Base-by-base conservation (phyloP, 2,113 vertebrate species). In the Tapirus terrestris region DNA sequence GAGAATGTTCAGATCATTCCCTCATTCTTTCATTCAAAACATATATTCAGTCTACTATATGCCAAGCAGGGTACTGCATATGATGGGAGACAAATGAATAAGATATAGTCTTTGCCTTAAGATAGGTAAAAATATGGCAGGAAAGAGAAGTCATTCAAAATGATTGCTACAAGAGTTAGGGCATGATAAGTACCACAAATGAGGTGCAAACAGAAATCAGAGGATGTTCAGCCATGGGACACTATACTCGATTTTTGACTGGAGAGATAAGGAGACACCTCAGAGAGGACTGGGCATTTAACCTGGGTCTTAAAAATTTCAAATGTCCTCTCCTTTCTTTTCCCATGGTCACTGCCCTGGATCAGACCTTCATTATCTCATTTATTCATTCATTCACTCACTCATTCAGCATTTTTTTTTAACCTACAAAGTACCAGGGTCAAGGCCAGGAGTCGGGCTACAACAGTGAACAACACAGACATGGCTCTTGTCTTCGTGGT, bases 1-100 rank as follows among this genome's bases (percentile, higher is more conserved):
- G 5, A 43, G 96, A 94, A 31, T 89, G 2, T 53, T 96, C 53
- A 63, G 12, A 45, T 82, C 25, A 53, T 58, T 56, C 18, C 20
- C 6, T 90, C 63, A 56, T 77, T 81, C 39, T 90, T 94, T 81
- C 27, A 89, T 76, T 94, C 70, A 89, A 90, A 88, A 72, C 7
- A 76, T 84, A 58, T 94, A 56, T 91, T 91, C 23, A 29, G 20
- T 68, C 43, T 89, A 20, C 25, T 39, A 2, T 63, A 43, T 72
- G 7, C 51, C 56, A 93, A 51, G 21, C 36, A 70, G 53, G 20
- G 1, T 80, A 48, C 53, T 94, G 25, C 20, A 4, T 79, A 83
- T 58, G 84, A 77, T 75, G 51, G 51, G 60, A 80, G 7, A 76
- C 18, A 68, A 61, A 80, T 91, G 56, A 97, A 36, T 92, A 68